Evolutionary conservation across 2,888 invertebrate species (phyloP).

Genomic region (Ommatoiulus sabulosus): DNA sequence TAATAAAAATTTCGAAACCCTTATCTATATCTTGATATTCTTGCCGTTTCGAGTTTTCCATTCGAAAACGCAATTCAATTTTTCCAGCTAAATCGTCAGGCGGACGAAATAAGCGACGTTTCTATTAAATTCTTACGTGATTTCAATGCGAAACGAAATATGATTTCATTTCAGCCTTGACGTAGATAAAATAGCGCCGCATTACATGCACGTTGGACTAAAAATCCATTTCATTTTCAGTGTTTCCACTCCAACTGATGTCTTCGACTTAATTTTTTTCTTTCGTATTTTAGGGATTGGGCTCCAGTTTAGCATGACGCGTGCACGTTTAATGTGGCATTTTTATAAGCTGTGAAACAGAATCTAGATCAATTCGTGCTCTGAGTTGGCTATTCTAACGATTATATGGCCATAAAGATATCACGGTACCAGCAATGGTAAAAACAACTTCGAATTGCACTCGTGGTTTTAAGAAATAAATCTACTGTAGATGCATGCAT

Average conservation of each 20-base stretch:
- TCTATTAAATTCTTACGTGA: constrained; percentile 45
- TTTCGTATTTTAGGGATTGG: background rate
- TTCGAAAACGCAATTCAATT: background rate
- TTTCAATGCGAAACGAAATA: constrained; percentile 29
- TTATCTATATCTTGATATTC: background rate
- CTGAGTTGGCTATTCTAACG: no score
- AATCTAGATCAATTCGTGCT: no score
- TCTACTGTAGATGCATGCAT: no score
- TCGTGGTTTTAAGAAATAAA: no score
- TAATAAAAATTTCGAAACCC: background rate
- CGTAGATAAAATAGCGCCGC: background rate
- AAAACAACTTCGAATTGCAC: no score
- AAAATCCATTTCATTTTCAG: constrained; percentile 4
- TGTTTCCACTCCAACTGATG: background rate
- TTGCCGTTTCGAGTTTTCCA: background rate
- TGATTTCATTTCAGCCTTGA: constrained; percentile 19
- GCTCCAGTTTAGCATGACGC: background rate
- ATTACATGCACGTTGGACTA: background rate
- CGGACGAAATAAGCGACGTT: background rate
- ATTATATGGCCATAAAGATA: no score
- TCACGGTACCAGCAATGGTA: no score
- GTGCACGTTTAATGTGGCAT: background rate
- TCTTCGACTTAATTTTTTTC: background rate
- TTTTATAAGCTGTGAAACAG: background rate
- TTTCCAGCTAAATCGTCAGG: background rate